Conservation (phyloP, 2,888 invertebrate species). For the Aporophyla lueneburgensis region DNA sequence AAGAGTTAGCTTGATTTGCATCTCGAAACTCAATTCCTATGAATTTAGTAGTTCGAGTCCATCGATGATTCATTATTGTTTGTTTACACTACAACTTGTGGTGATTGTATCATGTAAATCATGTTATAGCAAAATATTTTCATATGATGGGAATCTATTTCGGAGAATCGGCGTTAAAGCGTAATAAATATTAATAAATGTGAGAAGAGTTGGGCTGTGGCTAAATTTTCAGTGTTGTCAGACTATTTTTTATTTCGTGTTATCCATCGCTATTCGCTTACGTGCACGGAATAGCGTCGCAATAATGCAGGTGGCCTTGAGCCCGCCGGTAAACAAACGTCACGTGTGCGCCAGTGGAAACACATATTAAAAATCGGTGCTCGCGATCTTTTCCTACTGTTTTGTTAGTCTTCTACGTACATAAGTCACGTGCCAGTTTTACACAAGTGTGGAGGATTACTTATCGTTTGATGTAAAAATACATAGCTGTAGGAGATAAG, state of each 20-base stretch:
- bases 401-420: slow-evolving; percentile 66
- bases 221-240: slow-evolving; percentile 46
- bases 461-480: slow-evolving; percentile 51
- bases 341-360: slow-evolving; percentile 79
- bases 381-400: slow-evolving; percentile 70
- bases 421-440: slow-evolving; percentile 62
- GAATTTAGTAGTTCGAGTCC: slow-evolving; percentile 65
- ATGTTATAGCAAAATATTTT: slow-evolving; percentile 49
- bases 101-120: slow-evolving; percentile 46
- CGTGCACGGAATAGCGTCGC: slow-evolving; percentile 84
- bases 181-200: slow-evolving; percentile 33
- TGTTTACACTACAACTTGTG: slow-evolving; percentile 66
- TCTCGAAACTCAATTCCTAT: slow-evolving; percentile 62
- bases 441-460: slow-evolving; percentile 55
- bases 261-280: slow-evolving; percentile 68
- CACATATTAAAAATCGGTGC: slow-evolving; percentile 72
- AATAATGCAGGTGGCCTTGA: slow-evolving; percentile 86
- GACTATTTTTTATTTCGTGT: slow-evolving; percentile 66
- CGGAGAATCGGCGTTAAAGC: slow-evolving; percentile 27
- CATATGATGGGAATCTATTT: slow-evolving; percentile 40
- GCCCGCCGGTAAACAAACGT: slow-evolving; percentile 85
- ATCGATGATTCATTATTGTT: slow-evolving; percentile 70
- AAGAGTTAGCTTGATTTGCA: slow-evolving; percentile 56
- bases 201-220: slow-evolving; percentile 23
- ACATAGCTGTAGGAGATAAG: slow-evolving; percentile 36